Evolutionary conservation across 2,888 invertebrate species (phyloP).

Genomic region (Drosophila multiciliata): DNA sequence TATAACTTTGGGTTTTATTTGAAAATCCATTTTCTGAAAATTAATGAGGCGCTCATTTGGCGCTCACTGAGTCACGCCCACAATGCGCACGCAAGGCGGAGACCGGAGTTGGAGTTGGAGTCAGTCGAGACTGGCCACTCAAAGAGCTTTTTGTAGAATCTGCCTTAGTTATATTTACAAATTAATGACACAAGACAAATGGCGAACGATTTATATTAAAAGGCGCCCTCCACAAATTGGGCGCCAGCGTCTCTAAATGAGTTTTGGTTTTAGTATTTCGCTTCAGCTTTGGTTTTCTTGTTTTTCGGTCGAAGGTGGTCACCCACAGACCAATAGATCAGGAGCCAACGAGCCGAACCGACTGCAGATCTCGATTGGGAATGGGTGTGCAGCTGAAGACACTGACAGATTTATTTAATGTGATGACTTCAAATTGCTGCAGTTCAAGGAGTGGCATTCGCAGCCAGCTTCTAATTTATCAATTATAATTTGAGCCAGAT

Average conservation of each 20-base stretch:
- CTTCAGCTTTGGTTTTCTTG: not conserved
- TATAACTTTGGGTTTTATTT: slow-evolving; percentile 65
- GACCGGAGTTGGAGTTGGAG: slow-evolving; percentile 11
- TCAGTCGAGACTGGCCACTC: slow-evolving; percentile 13
- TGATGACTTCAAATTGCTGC: slow-evolving; percentile 33
- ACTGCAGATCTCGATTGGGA: slow-evolving; percentile 39
- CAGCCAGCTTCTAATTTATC: slow-evolving; percentile 30
- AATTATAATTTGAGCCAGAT: slow-evolving; percentile 45
- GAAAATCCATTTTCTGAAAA: slow-evolving; percentile 73
- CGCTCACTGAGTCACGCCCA: slow-evolving; percentile 68
- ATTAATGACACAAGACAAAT: slow-evolving; percentile 75
- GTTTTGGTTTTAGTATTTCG: slow-evolving; percentile 36
- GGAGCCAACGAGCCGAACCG: slow-evolving; percentile 20
- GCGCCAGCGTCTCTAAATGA: slow-evolving; percentile 59
- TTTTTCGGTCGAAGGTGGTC: slow-evolving; percentile 45
- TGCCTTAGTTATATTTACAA: slow-evolving; percentile 68
- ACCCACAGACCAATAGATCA: slow-evolving; percentile 40
- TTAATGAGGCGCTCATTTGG: slow-evolving; percentile 79
- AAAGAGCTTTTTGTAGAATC: slow-evolving; percentile 56
- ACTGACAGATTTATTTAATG: slow-evolving; percentile 51
- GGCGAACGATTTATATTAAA: slow-evolving; percentile 71
- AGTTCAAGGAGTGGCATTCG: slow-evolving; percentile 39
- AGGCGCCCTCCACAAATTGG: slow-evolving; percentile 62
- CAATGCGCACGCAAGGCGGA: slow-evolving; percentile 65
- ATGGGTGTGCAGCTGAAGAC: slow-evolving; percentile 51